Evolutionary conservation across 2,888 invertebrate species (phyloP), one percentile per base, ranked within the genome.

Genomic region (Drosophila peninsularis): DNA sequence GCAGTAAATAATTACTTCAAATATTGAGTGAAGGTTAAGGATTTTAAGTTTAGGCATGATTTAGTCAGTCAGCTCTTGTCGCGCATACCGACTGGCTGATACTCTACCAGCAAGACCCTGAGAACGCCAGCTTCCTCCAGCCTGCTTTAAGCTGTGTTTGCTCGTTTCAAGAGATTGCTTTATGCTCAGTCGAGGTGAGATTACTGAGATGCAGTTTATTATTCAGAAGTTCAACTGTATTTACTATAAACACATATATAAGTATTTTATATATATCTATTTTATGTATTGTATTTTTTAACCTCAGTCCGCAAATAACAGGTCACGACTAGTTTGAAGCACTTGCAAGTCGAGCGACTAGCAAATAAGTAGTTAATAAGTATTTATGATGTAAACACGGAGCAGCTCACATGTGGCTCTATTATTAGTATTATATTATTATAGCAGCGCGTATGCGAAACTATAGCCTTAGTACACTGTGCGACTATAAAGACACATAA

Each of bases 321-420:
- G 80, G 82, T 80, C 74, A 75, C 60, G 69, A 85, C 74, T 68
- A 75, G 82, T 76, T 80, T 34, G 58, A 72, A 70, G 68, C 75
- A 69, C 53, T 74, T 64, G 52, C 67, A 47, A 62, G 57, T 63
- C 57, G 57, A 71, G 64, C 39, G 55, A 41, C 61, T 55, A 37
- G 52, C 56, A 60, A 42, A 53, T 58, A 52, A 32, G n/a, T 55
- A 36, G 64, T 64, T 77, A 81, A 67, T 65, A 83, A 52, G 66
- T 58, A 67, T 65, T 70, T 76, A 68, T 74, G 67, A 80, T 76
- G 71, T 57, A 78, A 81, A 60, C 75, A 72, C 61, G 49, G 52
- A 49, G 58, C 62, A 50, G 50, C 49, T 13, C 64, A 58, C 72
- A 74, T 62, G 73, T 68, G 66, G 50, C 57, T 53, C 69, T 67